These are phyloP conservation scores for Sialis fuliginosa DNA, from an alignment of 2,888 invertebrate species.

Conservation along the genomic window DNA sequence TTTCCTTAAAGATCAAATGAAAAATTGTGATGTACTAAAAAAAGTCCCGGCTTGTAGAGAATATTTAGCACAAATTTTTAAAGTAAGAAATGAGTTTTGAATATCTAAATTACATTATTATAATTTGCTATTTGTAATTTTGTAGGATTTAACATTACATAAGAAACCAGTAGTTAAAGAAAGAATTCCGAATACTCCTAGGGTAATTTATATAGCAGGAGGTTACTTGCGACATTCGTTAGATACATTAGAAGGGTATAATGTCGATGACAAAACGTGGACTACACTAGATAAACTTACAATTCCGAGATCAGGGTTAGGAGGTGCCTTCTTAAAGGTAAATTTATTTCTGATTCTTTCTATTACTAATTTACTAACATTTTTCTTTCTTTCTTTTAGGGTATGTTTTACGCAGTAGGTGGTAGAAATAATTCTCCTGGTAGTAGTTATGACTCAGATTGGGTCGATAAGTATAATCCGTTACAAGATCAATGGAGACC, in stretches of 20 bases:
- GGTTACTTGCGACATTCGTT: conserved; percentile 77
- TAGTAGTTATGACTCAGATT: conserved; percentile 71
- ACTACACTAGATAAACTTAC: conserved; percentile 63
- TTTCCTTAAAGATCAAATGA: conserved; percentile 82
- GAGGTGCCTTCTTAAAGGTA: conserved; percentile 67
- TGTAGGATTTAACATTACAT: conserved; percentile 70
- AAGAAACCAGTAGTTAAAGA: conserved; percentile 72
- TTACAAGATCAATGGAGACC: conserved; percentile 71
- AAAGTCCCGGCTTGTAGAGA: conserved; percentile 79
- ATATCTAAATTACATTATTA: background rate
- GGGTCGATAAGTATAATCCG: conserved; percentile 81
- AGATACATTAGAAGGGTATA: conserved; percentile 75
- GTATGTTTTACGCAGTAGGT: conserved; percentile 81
- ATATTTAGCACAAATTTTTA: conserved; percentile 77
- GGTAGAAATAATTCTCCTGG: conserved; percentile 83
- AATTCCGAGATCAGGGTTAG: conserved; percentile 73
- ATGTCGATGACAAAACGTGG: conserved; percentile 76
- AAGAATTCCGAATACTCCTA: conserved; percentile 71
- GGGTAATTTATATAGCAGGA: conserved; percentile 81
- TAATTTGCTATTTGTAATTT: conserved; percentile 7
- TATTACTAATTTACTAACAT: background rate
- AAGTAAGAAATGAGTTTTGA: conserved; percentile 25
- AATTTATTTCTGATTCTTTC: background rate
- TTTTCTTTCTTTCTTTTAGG: conserved; percentile 24
- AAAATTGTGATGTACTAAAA: conserved; percentile 70